Base-by-base conservation (phyloP, 2,888 invertebrate genomes). In the Leptinotarsa peninsularis region DNA sequence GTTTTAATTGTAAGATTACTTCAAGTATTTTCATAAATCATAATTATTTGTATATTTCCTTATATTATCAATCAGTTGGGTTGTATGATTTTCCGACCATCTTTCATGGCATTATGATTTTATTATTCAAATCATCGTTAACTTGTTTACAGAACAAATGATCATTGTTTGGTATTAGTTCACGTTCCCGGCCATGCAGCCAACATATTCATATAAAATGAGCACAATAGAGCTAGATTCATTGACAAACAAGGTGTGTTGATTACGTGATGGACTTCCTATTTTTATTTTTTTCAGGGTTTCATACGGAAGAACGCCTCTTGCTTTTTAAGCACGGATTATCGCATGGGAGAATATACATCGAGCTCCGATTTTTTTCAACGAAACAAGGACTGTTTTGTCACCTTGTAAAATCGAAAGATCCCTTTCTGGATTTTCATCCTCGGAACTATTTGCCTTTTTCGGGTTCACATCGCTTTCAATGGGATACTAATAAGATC, bases 401-500 rank as follows among this genome's bases (percentile, higher is more conserved):
- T 58, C 23, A 58, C 23, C 15, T 58, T 23, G 23, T 14, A 4
- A 23, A 23, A 21, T 23, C 4, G 13, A n/a, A 7, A n/a, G 52
- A 15, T 17, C 5, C 52, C 17, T 52, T 52, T n/a, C n/a, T n/a
- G 4, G 17, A 52, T 52, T 52, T 52, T 52, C n/a, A 17, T 52
- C n/a, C 52, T 15, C n/a, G 52, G 52, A 4, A 52, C 15, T 17
- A 52, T 52, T 52, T 52, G 17, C 52, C 14, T 21, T 23, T 58
- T 58, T 4, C 15, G 21, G 43, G 63, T 33, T 63, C 27, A 14
- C 27, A 56, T 69, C 43, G 56, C 21, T 18, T 67, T 74, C 66
- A 67, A 77, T 74, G 5, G 67, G 52, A 63, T 74, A 72, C 72
- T 74, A 77, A 77, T 75, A 73, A 27, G 73, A 58, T 68, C 68